Evolutionary conservation across 2,888 invertebrate species (phyloP), one percentile per base, ranked within the genome.

Genomic region (Papilio demoleus): DNA sequence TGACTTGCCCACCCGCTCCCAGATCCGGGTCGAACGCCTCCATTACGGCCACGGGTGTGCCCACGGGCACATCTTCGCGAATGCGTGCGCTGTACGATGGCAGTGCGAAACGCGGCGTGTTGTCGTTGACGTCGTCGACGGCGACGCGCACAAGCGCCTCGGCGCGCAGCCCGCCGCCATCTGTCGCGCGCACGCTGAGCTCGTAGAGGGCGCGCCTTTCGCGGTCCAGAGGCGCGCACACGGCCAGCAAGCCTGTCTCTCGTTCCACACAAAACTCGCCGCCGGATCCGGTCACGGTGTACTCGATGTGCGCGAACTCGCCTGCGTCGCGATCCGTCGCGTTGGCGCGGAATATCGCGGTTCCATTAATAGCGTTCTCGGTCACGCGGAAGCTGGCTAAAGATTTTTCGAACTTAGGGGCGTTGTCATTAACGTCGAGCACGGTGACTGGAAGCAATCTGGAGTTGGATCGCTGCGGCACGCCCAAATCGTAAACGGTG

Each of bases 41-140:
- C 19, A 99, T 94, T 22, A 96, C 95, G 1, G 97, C 97, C 1
- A 98, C 95, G 1, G 98, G 96, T 69, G 97, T 96, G 71, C 98
- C 98, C 2, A 94, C 89, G 0, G 98, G 99, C 65, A 98, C 94
- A 87, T 99, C 99, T 87, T 99, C 99, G 6, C 97, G 95, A 24
- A 98, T 95, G 81, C 97, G 96, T 42, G 97, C 97, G 47, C 94
- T 84, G 81, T 97, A 97, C 72, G 94, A 94, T 31, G 94, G 87
- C 59, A 97, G 93, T 36, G 96, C 95, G 84, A 98, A 99, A 71
- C 93, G 94, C 0, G 98, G 98, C 2, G 96, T 94, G 83, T 97
- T 97, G 87, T 97, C 99, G 88, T 99, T 99, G 62, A 98, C 96
- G 86, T 99, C 99, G 79, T 97, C 96, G 6, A 98, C 95, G 38